These are phyloP conservation scores for Himalopsyche phryganea DNA, from an alignment of 1,140 invertebrate species.

Conservation along the genomic window DNA sequence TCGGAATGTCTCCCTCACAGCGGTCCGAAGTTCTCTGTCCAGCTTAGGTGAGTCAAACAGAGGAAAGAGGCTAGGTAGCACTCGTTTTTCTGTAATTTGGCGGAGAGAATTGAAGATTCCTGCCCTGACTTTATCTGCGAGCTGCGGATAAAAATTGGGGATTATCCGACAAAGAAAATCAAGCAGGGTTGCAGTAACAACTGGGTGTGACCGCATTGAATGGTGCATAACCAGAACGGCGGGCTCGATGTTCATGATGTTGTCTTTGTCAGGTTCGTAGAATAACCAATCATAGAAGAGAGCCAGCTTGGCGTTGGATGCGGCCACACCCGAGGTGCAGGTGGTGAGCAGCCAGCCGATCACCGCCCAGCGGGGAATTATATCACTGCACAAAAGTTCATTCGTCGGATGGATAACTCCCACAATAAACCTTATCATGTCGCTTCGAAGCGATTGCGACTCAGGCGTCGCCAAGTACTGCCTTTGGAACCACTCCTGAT, in stretches of 20 bases:
- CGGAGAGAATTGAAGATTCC: conserved; percentile 90
- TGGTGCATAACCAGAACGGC: conserved; percentile 97
- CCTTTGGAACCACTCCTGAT: conserved; percentile 98
- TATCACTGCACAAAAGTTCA: conserved; percentile 94
- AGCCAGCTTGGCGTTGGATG: conserved; percentile 92
- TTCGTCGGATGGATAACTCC: conserved; percentile 97
- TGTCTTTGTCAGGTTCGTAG: conserved; percentile 92
- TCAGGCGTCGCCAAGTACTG: conserved; percentile 96
- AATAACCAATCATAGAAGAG: conserved; percentile 98
- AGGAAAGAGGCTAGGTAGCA: conserved; percentile 82
- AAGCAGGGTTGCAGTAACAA: conserved; percentile 88
- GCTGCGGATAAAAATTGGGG: conserved; percentile 84
- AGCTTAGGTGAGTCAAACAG: conserved; percentile 92
- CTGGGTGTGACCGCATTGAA: conserved; percentile 93
- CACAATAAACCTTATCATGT: conserved; percentile 96
- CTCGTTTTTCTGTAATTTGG: conserved; percentile 92
- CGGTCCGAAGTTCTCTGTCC: conserved; percentile 80
- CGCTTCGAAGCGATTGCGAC: conserved; percentile 90
- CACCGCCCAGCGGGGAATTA: conserved; percentile 97
- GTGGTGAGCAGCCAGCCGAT: conserved; percentile 97
- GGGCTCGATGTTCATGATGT: conserved; percentile 99
- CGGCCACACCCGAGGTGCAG: conserved; percentile 90
- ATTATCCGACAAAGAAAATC: conserved; percentile 97
- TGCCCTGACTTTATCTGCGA: conserved; percentile 78
- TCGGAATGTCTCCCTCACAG: conserved; percentile 86